Evolutionary conservation across 2,888 invertebrate species (phyloP).

Genomic region (Iselma pallidipennis): DNA sequence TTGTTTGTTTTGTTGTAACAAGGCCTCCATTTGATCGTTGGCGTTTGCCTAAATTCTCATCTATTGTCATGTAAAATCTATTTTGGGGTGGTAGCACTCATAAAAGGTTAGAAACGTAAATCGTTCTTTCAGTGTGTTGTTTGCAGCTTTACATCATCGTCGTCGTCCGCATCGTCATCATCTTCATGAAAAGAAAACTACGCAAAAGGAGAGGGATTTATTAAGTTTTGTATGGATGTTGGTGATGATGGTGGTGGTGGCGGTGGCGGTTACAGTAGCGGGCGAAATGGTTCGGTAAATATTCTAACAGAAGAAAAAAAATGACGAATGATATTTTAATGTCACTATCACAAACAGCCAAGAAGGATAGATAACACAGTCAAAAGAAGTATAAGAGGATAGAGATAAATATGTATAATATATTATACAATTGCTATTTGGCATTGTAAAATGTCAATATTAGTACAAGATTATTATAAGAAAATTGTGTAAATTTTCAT

Average conservation of each 20-base stretch:
- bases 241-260: background rate
- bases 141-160: background rate
- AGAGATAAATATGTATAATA: background rate
- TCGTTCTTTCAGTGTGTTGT: background rate
- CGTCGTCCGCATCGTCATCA: background rate
- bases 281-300: background rate
- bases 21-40: background rate
- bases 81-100: background rate
- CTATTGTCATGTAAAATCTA: slow-evolving; percentile 3
- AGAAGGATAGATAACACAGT: too few species aligned
- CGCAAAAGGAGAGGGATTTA: background rate
- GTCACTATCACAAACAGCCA: too few species aligned
- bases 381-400: background rate
- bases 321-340: background rate
- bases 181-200: background rate
- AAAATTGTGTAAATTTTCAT: too few species aligned
- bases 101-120: background rate
- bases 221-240: background rate
- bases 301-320: background rate
- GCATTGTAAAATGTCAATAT: background rate
- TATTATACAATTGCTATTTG: background rate
- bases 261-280: background rate
- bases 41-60: background rate
- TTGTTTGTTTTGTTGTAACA: background rate
- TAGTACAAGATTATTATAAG: too few species aligned